Percentiles rank a stretch among this genome's conserved stretches.
Evolutionary conservation across 2,113 vertebrate genomes (phyloP).

Genomic region (Xyrauchen texanus): DNA sequence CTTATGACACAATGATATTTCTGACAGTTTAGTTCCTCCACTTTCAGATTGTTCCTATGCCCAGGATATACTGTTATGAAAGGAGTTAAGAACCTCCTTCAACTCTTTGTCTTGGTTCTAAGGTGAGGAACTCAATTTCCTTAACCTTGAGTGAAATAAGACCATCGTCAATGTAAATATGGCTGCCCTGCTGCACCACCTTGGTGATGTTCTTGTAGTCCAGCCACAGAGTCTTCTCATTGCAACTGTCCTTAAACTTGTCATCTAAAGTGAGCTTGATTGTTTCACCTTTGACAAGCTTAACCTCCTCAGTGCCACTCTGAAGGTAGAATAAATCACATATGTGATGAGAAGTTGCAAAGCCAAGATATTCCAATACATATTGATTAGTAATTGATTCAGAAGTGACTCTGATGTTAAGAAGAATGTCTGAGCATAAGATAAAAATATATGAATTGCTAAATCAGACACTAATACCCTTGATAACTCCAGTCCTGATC

Average conservation of each 20-base stretch:
- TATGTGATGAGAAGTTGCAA: not conserved
- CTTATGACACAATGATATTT: no score
- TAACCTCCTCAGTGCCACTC: conserved; percentile 95
- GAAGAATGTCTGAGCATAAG: not conserved
- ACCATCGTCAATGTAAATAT: conserved; percentile 91
- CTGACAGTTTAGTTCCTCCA: not conserved
- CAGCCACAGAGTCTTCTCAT: conserved; percentile 89
- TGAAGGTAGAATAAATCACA: conserved; percentile 51
- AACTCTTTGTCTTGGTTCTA: not conserved
- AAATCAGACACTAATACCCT: conserved; percentile 82
- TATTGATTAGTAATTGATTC: not conserved
- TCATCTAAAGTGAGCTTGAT: conserved; percentile 91
- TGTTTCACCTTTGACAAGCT: conserved; percentile 84
- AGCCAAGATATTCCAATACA: not conserved
- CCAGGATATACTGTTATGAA: no score
- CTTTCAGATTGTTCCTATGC: no score
- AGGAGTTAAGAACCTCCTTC: no score
- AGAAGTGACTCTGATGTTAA: not conserved
- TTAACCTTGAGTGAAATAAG: conserved; percentile 92
- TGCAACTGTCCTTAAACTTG: conserved; percentile 86
- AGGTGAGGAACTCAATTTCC: conserved; percentile 68
- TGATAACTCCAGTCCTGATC: conserved; percentile 97
- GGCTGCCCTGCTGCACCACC: conserved; percentile 84
- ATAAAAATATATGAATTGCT: not conserved
- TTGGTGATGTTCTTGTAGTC: conserved; percentile 97